Evolutionary conservation across 1,140 invertebrate species (phyloP), one percentile per base, ranked within the genome.

Genomic region (Drosophila teissieri): DNA sequence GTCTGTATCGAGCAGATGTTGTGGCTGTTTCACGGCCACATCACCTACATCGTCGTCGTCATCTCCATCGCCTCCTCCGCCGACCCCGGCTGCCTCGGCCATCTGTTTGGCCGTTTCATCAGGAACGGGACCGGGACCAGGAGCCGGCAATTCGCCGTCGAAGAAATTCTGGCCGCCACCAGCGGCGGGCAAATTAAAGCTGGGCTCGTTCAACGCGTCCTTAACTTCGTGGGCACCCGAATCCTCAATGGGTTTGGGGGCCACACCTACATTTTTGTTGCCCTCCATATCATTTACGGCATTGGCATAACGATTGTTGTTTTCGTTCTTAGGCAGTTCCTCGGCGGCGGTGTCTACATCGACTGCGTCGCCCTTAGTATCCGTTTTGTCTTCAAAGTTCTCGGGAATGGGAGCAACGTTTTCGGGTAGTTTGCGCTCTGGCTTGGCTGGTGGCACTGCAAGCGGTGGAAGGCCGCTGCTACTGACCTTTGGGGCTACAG

Each of bases 371-470:
- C 55, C 79, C 24, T 82, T 90, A 7, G 54, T 73, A 17, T 70
- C 67, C 5, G 45, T 10, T 17, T 70, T 68, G 17, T 70, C 68
- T 10, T 92, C 90, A 15, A 92, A 92, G 58, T 91, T 91, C 1
- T 91, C 91, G 0, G 91, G 91, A 45, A 92, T 90, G 12, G 91
- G 91, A 1, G 91, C 91, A 1, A 92, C 91, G 57, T 91, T 92
- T 22, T 85, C 88, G 6, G 91, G 91, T n/a, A 92, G 65, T 49
- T 90, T 92, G 40, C 82, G 84, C 14, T 91, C 86, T 10, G 73
- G 53, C 52, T 92, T 92, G 22, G 78, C 83, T 14, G 86, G 91
- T 24, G 80, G 88, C n/a, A 77, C 54, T 6, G 78, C 80, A 8
- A 88, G 53, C 0, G 91, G 82, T 0, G 91, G 82, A 27, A 88